Conservation (phyloP, 64 coral and sea anemone species). For the Platygyra sinensis region DNA sequence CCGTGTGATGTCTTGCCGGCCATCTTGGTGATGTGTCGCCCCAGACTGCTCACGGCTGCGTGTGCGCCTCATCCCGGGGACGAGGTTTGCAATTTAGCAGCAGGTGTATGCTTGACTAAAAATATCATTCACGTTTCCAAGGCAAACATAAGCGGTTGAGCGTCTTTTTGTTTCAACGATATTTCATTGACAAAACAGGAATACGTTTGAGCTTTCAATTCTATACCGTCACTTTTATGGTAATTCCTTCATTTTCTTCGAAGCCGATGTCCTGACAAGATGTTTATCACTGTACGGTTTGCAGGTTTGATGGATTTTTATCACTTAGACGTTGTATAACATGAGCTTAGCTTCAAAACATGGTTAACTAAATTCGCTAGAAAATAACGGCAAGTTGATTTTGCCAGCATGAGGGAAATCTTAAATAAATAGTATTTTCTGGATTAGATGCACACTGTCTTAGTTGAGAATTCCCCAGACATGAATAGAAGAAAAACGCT, state of each 20-base stretch:
- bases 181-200: not conserved
- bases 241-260: not conserved
- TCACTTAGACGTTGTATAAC: not conserved
- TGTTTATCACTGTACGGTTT: slow-evolving; percentile 40
- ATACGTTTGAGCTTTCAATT: not conserved
- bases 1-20: not conserved
- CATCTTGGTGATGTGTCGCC: slow-evolving; percentile 12
- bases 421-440: not conserved
- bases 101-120: not conserved
- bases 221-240: not conserved
- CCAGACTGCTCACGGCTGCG: slow-evolving; percentile 9
- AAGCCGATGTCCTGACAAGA: not conserved
- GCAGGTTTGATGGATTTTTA: slow-evolving; percentile 26
- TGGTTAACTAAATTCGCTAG: not conserved
- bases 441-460: not conserved
- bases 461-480: not conserved
- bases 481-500: not conserved
- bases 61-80: not conserved
- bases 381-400: not conserved
- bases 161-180: slow-evolving; percentile 8
- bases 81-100: not conserved
- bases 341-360: not conserved
- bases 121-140: slow-evolving; percentile 11
- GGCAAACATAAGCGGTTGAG: not conserved
- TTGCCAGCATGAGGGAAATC: not conserved